A percentile compares a stretch with the other conserved stretches of the same genome.
These are phyloP conservation scores for Penaeus monodon DNA, from an alignment of 2,888 invertebrate genomes.

Conservation along the genomic window DNA sequence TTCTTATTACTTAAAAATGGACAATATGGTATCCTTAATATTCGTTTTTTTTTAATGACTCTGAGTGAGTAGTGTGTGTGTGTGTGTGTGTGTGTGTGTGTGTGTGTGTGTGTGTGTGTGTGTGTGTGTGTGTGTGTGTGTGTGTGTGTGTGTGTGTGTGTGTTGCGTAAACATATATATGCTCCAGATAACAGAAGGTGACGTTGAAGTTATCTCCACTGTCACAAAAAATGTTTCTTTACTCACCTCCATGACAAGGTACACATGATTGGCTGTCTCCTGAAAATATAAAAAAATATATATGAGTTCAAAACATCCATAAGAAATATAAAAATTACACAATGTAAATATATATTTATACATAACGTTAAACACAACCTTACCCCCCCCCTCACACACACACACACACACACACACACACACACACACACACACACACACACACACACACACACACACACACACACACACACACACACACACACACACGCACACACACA, in stretches of 20 bases:
- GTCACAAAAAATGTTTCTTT: background rate
- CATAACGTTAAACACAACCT: background rate
- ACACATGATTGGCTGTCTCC: conserved; percentile 94
- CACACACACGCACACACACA: no score
- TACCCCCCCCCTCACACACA: background rate
- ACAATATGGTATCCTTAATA: no score
- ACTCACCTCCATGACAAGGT: conserved; percentile 96
- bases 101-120: no score
- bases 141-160: conserved; percentile 67
- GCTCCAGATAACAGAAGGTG: no score
- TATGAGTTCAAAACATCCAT: background rate
- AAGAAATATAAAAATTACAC: background rate
- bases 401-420: conserved; percentile 31
- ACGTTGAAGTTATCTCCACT: no score
- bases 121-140: background rate
- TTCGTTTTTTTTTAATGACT: no score
- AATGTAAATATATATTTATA: background rate
- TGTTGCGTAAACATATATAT: no score
- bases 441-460: no score
- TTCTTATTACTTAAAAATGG: no score
- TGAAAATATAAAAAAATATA: conserved; percentile 68
- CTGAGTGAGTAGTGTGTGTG: no score
- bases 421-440: background rate
- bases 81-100: no score
- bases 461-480: no score